A percentile compares a stretch with the other conserved stretches of the same genome.
phyloP scores from a whole-genome alignment of 2,797 vertebrate species.

The Xiphorhynchus erythropygius region DNA sequence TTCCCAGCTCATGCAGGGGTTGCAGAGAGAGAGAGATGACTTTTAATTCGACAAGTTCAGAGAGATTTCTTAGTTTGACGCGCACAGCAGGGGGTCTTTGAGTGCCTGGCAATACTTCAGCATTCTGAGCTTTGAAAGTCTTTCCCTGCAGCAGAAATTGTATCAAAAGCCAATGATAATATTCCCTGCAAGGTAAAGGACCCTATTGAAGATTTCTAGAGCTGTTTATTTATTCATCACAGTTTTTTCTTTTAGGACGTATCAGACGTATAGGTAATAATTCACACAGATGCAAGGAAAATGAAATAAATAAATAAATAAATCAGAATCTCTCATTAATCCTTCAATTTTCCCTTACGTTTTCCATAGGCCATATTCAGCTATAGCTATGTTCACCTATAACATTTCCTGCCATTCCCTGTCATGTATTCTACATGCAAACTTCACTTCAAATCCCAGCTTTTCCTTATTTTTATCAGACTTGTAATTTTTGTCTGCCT shows the following conservation, averaged over 20 bases:
- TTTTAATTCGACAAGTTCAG: constrained; percentile 94
- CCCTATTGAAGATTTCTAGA: constrained; percentile 86
- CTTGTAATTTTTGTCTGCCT: constrained; percentile 75
- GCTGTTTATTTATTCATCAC: constrained; percentile 92
- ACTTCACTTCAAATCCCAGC: constrained; percentile 55
- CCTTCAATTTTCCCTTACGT: constrained; percentile 65
- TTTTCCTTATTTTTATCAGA: constrained; percentile 70
- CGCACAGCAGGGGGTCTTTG: constrained; percentile 91
- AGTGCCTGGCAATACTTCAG: constrained; percentile 87
- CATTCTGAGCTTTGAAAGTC: constrained; percentile 92
- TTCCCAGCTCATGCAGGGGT: constrained; percentile 86
- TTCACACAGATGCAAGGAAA: constrained; percentile 79
- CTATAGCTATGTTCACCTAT: constrained; percentile 62
- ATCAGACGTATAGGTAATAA: constrained; percentile 84
- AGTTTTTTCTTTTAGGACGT: constrained; percentile 84
- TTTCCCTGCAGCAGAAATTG: constrained; percentile 90
- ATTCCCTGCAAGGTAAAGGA: constrained; percentile 89
- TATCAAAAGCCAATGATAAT: constrained; percentile 96
- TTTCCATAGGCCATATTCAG: constrained; percentile 57
- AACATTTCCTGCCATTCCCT: constrained; percentile 65
- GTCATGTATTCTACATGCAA: constrained; percentile 32
- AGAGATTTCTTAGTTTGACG: constrained; percentile 97
- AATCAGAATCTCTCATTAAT: constrained; percentile 69
- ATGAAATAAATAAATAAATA: constrained; percentile 60
- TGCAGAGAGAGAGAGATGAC: constrained; percentile 86